phyloP scores from a whole-genome alignment of 2,888 invertebrate genomes.

The Megalurothrips usitatus region DNA sequence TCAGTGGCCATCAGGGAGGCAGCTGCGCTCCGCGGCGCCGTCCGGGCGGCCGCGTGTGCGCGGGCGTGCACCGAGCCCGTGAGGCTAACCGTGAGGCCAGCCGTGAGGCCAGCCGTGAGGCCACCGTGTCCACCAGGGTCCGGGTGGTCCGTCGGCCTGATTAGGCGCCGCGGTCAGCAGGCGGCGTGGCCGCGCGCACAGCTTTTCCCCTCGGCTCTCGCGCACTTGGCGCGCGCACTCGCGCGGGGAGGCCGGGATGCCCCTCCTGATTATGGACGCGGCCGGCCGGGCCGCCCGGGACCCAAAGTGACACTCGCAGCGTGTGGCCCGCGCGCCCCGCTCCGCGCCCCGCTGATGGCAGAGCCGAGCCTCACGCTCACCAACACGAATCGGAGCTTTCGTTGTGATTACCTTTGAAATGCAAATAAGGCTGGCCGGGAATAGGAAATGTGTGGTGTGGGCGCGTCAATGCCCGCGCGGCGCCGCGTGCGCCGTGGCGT shows the following conservation, averaged over 20 bases:
- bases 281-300: too few relatives aligned
- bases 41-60: too few relatives aligned
- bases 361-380: not conserved
- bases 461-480: not conserved
- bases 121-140: not conserved
- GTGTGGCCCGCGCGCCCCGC: too few relatives aligned
- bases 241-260: too few relatives aligned
- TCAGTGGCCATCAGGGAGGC: conserved; percentile 5
- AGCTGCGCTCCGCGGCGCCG: not conserved
- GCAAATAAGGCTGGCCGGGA: not conserved
- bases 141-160: not conserved
- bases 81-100: too few relatives aligned
- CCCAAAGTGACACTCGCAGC: too few relatives aligned
- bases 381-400: conserved; percentile 18
- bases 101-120: not conserved
- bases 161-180: not conserved
- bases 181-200: not conserved
- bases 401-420: conserved; percentile 25
- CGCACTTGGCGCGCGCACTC: too few relatives aligned
- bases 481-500: too few relatives aligned
- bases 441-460: not conserved
- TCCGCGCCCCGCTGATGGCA: not conserved
- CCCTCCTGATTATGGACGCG: too few relatives aligned
- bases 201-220: not conserved
- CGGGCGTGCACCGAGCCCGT: not conserved